Percentiles rank a stretch among this genome's conserved stretches.
Evolutionary conservation across 1,140 invertebrate species (phyloP).

Genomic region (Phenacoccus solenopsis): DNA sequence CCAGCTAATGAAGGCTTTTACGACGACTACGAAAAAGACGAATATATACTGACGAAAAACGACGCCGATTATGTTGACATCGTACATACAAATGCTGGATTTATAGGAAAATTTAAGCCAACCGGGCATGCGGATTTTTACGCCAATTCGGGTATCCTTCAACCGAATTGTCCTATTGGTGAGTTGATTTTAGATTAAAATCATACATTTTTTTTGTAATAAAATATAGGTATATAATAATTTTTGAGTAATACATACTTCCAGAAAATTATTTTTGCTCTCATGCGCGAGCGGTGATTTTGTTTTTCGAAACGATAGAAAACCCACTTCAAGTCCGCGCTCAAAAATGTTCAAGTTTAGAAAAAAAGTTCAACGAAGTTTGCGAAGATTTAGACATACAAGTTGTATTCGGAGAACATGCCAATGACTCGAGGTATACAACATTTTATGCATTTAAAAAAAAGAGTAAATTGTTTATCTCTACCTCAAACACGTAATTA

Average conservation of each 20-base stretch:
- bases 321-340: not conserved
- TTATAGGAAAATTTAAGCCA: slow-evolving; percentile 46
- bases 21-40: slow-evolving; percentile 39
- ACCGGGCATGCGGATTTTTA: slow-evolving; percentile 59
- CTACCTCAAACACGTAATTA: too few relatives aligned
- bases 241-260: too few relatives aligned
- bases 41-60: slow-evolving; percentile 41
- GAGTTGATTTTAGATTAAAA: not conserved
- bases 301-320: not conserved
- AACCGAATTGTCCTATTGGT: slow-evolving; percentile 43
- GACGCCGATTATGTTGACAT: slow-evolving; percentile 61
- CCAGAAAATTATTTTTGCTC: not conserved
- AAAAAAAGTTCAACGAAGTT: not conserved
- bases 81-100: slow-evolving; percentile 56
- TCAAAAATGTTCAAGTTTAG: not conserved
- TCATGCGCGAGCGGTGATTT: not conserved
- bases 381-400: not conserved
- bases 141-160: slow-evolving; percentile 52
- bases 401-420: not conserved
- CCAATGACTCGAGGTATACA: too few relatives aligned
- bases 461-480: too few relatives aligned
- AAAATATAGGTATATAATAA: not conserved
- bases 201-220: not conserved
- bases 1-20: slow-evolving; percentile 52
- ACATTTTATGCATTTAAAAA: too few relatives aligned